Conservation (phyloP, 2,113 vertebrate genomes). For the Labrus mixtus region DNA sequence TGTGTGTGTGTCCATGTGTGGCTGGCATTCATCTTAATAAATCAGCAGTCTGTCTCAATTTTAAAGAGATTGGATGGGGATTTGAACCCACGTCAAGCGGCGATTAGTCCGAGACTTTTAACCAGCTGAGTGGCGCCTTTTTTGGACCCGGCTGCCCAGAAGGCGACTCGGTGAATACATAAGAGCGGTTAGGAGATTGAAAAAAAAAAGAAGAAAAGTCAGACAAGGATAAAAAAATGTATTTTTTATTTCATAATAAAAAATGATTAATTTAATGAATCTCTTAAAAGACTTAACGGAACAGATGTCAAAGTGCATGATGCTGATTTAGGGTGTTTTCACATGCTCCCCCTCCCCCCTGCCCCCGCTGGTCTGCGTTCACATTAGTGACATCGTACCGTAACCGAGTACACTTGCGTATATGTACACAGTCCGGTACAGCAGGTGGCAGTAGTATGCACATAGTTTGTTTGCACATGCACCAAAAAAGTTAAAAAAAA, state of each 20-base stretch:
- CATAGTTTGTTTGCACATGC: too few species aligned
- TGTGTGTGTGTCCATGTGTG: conserved; percentile 20
- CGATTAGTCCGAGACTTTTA: conserved; percentile 50
- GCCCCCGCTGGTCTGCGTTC: too few species aligned
- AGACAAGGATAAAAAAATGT: too few species aligned
- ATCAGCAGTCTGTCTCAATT: conserved; percentile 57
- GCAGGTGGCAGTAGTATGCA: too few species aligned
- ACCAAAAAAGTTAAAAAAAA: too few species aligned
- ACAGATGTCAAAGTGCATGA: too few species aligned
- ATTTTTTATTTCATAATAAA: too few species aligned
- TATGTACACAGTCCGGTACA: too few species aligned
- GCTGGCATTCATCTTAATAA: conserved; percentile 64
- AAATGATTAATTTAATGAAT: neutral
- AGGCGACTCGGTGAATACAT: neutral
- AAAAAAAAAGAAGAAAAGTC: neutral
- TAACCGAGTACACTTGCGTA: too few species aligned
- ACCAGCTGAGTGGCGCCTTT: neutral
- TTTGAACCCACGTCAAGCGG: conserved; percentile 46
- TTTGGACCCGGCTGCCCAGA: neutral
- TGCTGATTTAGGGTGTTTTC: too few species aligned
- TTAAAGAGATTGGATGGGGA: conserved; percentile 58
- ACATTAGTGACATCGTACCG: too few species aligned
- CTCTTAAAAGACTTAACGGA: neutral
- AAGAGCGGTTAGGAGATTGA: neutral
- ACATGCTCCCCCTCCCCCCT: too few species aligned